phyloP scores from a whole-genome alignment of 1,140 invertebrate genomes.

The Drosophila subobscura region DNA sequence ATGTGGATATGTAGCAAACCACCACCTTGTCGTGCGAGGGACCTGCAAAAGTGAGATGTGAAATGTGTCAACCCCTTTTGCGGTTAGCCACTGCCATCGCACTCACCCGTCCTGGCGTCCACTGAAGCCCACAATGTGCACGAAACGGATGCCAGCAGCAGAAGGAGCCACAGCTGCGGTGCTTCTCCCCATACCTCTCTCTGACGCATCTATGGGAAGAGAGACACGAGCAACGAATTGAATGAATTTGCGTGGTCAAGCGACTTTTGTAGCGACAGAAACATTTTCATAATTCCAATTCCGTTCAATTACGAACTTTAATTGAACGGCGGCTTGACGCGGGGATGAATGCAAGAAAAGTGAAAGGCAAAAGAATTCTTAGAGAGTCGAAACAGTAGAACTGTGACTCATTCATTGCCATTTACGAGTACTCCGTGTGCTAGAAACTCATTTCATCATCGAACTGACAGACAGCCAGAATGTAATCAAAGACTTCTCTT shows the following conservation, averaged over 20 bases:
- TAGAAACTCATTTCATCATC: not conserved
- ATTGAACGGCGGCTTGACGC: constrained; percentile 31
- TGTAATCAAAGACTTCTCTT: constrained; percentile 31
- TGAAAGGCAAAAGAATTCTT: constrained; percentile 52
- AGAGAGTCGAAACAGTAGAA: not conserved
- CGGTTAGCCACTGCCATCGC: constrained; percentile 12
- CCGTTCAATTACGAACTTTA: constrained; percentile 58
- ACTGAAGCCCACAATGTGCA: constrained; percentile 70
- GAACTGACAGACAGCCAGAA: not conserved
- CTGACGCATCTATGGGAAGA: constrained; percentile 5
- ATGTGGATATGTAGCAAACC: constrained; percentile 91
- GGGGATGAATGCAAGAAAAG: constrained; percentile 40
- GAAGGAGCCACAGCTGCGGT: constrained; percentile 36
- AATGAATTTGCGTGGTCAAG: constrained; percentile 50
- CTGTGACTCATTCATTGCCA: constrained; percentile 10
- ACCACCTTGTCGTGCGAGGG: constrained; percentile 87
- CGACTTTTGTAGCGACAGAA: constrained; percentile 11
- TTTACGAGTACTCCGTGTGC: too few relatives aligned
- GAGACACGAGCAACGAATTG: constrained; percentile 35
- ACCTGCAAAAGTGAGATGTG: constrained; percentile 66
- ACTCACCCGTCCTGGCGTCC: constrained; percentile 64
- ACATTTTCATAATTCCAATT: constrained; percentile 55
- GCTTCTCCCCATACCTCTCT: constrained; percentile 1
- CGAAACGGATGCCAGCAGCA: constrained; percentile 33
- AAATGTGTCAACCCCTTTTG: constrained; percentile 41